phyloP scores from a whole-genome alignment of 1,140 invertebrate species.

The Solenopsis fugax region DNA sequence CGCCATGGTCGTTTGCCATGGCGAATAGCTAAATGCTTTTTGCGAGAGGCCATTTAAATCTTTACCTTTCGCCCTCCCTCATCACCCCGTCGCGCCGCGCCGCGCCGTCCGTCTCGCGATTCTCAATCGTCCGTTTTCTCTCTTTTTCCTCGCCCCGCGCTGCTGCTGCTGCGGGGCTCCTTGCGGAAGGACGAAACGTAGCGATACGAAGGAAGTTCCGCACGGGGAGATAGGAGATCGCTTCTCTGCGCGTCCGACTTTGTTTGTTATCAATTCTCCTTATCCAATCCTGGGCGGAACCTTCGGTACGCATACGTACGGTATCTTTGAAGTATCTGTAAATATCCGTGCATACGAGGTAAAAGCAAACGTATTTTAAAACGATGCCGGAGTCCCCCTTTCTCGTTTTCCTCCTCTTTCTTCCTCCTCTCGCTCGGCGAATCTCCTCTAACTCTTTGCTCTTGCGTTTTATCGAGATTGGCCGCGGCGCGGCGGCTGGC shows the following conservation, averaged over 20 bases:
- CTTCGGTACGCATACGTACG: slow-evolving; percentile 49
- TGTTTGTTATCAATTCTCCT: slow-evolving; percentile 84
- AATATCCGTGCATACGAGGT: slow-evolving; percentile 80
- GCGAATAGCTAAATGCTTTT: slow-evolving; percentile 87
- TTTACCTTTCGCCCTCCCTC: slow-evolving; percentile 82
- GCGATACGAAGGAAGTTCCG: slow-evolving; percentile 28
- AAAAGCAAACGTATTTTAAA: slow-evolving; percentile 78
- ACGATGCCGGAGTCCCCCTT: not conserved
- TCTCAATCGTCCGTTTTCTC: slow-evolving; percentile 35
- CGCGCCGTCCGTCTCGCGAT: slow-evolving; percentile 44
- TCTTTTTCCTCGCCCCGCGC: slow-evolving; percentile 36
- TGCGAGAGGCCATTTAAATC: slow-evolving; percentile 87
- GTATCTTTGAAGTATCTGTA: slow-evolving; percentile 84
- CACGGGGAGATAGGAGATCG: slow-evolving; percentile 42
- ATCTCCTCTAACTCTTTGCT: slow-evolving; percentile 71
- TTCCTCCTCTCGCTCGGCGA: slow-evolving; percentile 54
- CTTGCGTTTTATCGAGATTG: slow-evolving; percentile 80
- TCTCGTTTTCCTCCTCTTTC: not conserved
- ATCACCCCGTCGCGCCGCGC: slow-evolving; percentile 19
- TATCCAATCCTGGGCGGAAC: slow-evolving; percentile 62
- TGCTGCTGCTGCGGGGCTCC: not conserved
- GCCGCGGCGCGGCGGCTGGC: slow-evolving; percentile 60
- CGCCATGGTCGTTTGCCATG: slow-evolving; percentile 86
- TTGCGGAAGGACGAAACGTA: slow-evolving; percentile 17
- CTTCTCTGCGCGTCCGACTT: slow-evolving; percentile 59